Conservation (phyloP, 2,888 invertebrate species). For the Drosophila anomalata region DNA sequence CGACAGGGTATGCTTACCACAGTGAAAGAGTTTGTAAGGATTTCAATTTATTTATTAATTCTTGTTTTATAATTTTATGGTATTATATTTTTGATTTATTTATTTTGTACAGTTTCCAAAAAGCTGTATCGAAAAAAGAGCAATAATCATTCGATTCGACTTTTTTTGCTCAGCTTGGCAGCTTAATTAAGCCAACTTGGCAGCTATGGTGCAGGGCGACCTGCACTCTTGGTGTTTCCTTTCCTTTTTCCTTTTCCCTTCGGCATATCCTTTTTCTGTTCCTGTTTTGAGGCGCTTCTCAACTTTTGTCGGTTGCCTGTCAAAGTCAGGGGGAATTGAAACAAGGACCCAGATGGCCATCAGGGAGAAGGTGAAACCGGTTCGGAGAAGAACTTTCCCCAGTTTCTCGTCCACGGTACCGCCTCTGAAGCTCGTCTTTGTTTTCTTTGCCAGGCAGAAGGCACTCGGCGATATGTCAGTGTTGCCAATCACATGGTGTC, state of each 20-base stretch:
- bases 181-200: constrained; percentile 41
- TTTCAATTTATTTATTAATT: neutral
- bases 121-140: neutral
- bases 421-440: constrained; percentile 14
- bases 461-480: constrained; percentile 8
- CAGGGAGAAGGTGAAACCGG: constrained; percentile 13
- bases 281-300: constrained; percentile 15
- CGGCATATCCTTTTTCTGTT: constrained; percentile 18
- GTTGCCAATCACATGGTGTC: constrained; percentile 7
- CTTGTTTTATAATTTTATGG: neutral
- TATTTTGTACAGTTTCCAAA: too few relatives aligned
- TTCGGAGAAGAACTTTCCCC: constrained; percentile 20
- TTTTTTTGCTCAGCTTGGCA: constrained; percentile 18
- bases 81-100: neutral
- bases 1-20: neutral
- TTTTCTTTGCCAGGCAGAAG: constrained; percentile 26
- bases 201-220: constrained; percentile 28
- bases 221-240: constrained; percentile 33
- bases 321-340: constrained; percentile 41
- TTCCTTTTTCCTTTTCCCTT: constrained; percentile 3
- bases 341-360: constrained; percentile 42
- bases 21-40: too few relatives aligned
- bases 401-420: constrained; percentile 6
- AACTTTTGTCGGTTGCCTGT: constrained; percentile 43
- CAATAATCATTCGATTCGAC: constrained; percentile 8